Evolutionary conservation across 2,797 vertebrate genomes (phyloP).

Genomic region (Gallirallus australis): DNA sequence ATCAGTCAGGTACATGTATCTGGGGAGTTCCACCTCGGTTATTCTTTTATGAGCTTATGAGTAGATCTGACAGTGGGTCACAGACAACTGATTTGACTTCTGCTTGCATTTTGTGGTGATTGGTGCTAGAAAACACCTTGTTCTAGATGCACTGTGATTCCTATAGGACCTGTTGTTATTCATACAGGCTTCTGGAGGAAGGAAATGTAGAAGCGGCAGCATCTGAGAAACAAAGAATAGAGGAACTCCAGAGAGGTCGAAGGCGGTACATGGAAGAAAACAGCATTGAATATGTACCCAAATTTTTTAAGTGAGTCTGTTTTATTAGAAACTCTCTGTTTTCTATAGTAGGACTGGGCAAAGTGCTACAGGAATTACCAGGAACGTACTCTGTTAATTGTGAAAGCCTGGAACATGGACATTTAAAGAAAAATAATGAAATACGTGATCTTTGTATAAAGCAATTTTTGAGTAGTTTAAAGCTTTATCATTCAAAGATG

Average conservation of each 20-base stretch:
- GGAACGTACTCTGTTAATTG: not conserved
- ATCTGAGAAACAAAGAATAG: constrained; percentile 94
- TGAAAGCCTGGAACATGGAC: not conserved
- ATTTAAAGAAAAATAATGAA: not conserved
- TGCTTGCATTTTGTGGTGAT: not conserved
- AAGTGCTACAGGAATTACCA: not conserved
- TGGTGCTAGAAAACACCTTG: not conserved
- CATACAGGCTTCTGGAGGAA: constrained; percentile 91
- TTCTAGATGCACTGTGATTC: not conserved
- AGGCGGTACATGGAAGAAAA: constrained; percentile 95
- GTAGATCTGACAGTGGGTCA: not conserved
- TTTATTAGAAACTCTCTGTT: not conserved
- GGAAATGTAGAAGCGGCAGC: constrained; percentile 92
- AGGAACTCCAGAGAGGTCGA: constrained; percentile 92
- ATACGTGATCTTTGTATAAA: not conserved
- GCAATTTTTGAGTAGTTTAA: not conserved
- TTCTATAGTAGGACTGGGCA: not conserved
- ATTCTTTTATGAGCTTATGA: not conserved
- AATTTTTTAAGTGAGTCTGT: constrained; percentile 94
- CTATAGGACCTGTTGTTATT: constrained; percentile 40
- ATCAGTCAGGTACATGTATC: not conserved
- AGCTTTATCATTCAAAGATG: not conserved
- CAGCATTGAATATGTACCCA: constrained; percentile 90
- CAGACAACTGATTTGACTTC: not conserved
- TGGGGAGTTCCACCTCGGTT: not conserved